Conservation (phyloP, 2,888 invertebrate species). For the Spodoptera picta region DNA sequence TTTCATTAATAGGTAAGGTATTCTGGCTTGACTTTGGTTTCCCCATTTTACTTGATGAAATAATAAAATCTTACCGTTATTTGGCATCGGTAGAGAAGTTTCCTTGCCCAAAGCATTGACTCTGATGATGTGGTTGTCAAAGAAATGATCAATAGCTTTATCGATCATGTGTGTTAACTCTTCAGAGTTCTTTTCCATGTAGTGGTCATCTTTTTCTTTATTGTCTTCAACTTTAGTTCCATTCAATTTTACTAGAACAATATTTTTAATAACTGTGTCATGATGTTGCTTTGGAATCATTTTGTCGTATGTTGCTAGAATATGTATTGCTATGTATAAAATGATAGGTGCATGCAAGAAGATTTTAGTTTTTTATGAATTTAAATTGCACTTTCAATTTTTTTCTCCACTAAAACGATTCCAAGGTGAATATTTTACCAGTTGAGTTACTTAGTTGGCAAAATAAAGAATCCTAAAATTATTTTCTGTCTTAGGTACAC, state of each 20-base stretch:
- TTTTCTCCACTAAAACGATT: no score
- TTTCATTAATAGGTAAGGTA: no score
- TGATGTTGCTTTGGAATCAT: background rate
- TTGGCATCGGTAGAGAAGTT: slow-evolving; percentile 65
- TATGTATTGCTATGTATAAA: slow-evolving; percentile 8
- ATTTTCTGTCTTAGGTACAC: no score
- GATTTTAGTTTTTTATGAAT: no score
- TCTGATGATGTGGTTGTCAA: slow-evolving; percentile 86
- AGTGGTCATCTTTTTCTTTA: slow-evolving; percentile 40
- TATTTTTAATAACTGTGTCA: rapidly evolving
- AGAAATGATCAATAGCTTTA: slow-evolving; percentile 87
- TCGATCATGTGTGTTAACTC: slow-evolving; percentile 83
- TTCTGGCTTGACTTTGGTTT: no score
- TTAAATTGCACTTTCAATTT: no score
- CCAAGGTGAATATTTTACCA: no score
- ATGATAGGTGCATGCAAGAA: slow-evolving; percentile 10
- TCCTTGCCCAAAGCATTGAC: slow-evolving; percentile 77
- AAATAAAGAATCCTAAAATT: no score
- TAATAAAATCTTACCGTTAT: slow-evolving; percentile 67
- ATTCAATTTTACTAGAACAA: slow-evolving; percentile 70
- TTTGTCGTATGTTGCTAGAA: background rate
- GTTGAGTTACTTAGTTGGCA: no score
- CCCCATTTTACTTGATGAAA: no score
- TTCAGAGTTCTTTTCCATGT: slow-evolving; percentile 60
- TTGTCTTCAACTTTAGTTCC: slow-evolving; percentile 52